Percentiles rank a stretch among this genome's conserved stretches.
These are phyloP conservation scores for Prionace glauca DNA, from an alignment of 2,797 vertebrate genomes.

Conservation along the genomic window DNA sequence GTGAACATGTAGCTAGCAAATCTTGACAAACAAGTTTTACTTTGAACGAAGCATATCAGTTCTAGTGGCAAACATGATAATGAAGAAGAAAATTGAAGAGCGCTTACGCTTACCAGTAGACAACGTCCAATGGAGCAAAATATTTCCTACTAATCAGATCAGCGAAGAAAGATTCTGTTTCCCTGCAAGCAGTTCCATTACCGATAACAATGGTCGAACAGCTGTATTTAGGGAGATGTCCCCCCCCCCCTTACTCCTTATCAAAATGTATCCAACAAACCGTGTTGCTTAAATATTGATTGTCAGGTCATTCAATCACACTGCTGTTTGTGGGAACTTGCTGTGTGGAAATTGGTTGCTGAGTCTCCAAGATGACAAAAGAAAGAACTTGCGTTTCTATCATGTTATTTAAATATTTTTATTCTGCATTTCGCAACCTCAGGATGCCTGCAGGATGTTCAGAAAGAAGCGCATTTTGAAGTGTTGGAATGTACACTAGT, in stretches of 20 bases:
- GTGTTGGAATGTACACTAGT: not conserved
- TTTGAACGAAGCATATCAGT: not conserved
- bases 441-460: not conserved
- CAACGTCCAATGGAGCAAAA: slow-evolving; percentile 84
- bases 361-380: not conserved
- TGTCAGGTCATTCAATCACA: not conserved
- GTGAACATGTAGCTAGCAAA: not conserved
- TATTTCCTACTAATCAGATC: slow-evolving; percentile 80
- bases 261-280: not conserved
- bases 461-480: not conserved
- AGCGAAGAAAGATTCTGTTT: slow-evolving; percentile 89
- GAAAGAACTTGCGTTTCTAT: no score
- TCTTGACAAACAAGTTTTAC: not conserved
- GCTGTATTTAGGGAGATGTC: slow-evolving; percentile 56
- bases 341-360: not conserved
- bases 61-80: not conserved
- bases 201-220: slow-evolving; percentile 87
- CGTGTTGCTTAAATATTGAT: not conserved
- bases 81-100: slow-evolving; percentile 39
- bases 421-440: not conserved
- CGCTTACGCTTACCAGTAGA: slow-evolving; percentile 95
- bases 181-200: slow-evolving; percentile 90
- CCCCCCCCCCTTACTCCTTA: not conserved
- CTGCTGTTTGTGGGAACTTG: not conserved
- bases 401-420: not conserved